Evolutionary conservation across 2,888 invertebrate species (phyloP).

Genomic region (Labia minor): DNA sequence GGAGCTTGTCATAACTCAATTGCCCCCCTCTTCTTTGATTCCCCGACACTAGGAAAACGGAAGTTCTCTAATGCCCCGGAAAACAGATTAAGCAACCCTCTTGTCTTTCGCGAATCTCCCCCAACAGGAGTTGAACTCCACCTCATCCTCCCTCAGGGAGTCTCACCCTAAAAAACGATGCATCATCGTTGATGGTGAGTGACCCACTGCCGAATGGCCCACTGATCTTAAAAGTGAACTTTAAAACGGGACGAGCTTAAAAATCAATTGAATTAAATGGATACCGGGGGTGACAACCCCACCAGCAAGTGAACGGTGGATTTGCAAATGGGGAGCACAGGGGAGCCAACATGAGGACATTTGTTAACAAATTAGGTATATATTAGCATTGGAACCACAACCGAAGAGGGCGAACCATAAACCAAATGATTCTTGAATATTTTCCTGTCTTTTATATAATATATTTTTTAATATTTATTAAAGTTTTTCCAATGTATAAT

Average conservation of each 20-base stretch:
- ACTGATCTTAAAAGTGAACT: neutral
- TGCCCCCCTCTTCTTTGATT: neutral
- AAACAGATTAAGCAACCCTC: neutral
- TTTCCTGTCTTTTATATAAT: neutral
- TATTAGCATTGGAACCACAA: neutral
- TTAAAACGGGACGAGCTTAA: neutral
- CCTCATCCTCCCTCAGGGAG: neutral
- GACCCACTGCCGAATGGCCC: conserved; percentile 3
- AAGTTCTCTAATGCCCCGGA: conserved; percentile 2
- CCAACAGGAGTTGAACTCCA: too few species aligned
- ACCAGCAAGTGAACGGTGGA: too few species aligned
- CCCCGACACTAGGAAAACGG: neutral
- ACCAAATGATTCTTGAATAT: neutral
- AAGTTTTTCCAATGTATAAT: neutral
- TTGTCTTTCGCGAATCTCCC: neutral
- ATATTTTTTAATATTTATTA: neutral
- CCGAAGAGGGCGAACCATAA: neutral
- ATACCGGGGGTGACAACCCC: neutral
- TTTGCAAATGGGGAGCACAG: neutral
- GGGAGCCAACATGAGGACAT: neutral
- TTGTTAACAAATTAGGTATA: conserved; percentile 13
- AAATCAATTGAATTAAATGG: neutral
- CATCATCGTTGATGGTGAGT: neutral
- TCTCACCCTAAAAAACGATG: neutral
- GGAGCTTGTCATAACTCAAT: neutral